Conservation (phyloP, 2,113 vertebrate species). For the Lagenorhynchus albirostris region DNA sequence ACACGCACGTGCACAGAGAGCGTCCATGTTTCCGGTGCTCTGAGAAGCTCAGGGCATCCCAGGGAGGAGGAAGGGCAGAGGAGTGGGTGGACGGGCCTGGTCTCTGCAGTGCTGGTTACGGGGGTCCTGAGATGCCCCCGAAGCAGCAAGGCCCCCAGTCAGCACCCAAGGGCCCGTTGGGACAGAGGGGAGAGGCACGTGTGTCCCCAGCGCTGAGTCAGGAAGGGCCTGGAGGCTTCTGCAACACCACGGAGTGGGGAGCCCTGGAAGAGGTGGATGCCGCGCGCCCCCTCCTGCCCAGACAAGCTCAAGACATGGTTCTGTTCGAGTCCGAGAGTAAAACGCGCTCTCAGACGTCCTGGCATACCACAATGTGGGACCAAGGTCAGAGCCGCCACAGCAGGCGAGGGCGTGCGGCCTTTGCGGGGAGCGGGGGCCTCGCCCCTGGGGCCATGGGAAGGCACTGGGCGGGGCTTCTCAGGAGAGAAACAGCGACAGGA, state of each 20-base stretch:
- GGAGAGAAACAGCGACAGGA: no score
- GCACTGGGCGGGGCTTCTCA: background rate
- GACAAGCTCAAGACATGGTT: background rate
- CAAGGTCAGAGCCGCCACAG: background rate
- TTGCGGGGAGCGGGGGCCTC: accelerated
- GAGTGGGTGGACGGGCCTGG: background rate
- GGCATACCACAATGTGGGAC: accelerated
- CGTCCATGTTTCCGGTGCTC: background rate
- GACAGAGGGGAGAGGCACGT: accelerated
- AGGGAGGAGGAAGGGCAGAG: background rate
- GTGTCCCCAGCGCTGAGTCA: background rate
- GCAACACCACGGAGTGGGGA: background rate
- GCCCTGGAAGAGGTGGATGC: background rate
- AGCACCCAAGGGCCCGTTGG: background rate
- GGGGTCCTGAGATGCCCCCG: background rate
- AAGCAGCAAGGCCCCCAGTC: background rate
- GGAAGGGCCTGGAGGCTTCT: background rate
- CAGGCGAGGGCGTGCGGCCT: background rate
- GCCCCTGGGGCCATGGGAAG: accelerated
- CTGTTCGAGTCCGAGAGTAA: background rate
- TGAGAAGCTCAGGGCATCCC: background rate
- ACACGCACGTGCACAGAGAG: background rate
- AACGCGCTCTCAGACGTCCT: background rate
- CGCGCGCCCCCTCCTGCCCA: no score
- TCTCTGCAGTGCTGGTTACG: background rate